These are phyloP conservation scores for Dryococelus australis DNA, from an alignment of 2,888 invertebrate species.

Conservation along the genomic window DNA sequence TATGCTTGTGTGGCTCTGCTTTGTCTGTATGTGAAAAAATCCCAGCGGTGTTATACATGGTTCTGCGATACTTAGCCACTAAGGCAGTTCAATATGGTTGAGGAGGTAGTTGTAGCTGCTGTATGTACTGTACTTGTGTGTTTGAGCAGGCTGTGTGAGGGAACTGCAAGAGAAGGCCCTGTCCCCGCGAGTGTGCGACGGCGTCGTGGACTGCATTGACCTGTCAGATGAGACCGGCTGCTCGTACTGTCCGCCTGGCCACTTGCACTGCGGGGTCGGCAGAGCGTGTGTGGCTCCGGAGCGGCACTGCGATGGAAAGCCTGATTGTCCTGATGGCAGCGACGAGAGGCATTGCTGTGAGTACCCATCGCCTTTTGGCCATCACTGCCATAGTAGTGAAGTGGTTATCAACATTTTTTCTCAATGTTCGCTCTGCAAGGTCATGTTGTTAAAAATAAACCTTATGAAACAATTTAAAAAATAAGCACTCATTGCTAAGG, in stretches of 20 bases:
- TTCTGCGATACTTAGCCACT: too few species aligned
- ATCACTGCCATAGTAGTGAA: too few species aligned
- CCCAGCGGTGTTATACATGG: too few species aligned
- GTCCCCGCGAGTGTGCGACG: constrained; percentile 83
- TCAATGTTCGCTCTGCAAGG: too few species aligned
- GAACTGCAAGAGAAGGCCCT: constrained; percentile 77
- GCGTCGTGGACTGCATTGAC: constrained; percentile 85
- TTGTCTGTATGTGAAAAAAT: too few species aligned
- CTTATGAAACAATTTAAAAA: too few species aligned
- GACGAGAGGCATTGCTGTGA: constrained; percentile 88
- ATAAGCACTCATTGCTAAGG: too few species aligned
- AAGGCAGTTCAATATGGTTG: too few species aligned
- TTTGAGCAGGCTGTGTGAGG: constrained; percentile 70
- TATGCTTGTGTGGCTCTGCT: too few species aligned
- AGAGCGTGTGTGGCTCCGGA: constrained; percentile 75
- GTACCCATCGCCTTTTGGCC: constrained; percentile 55
- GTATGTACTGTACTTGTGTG: not conserved
- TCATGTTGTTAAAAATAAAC: too few species aligned
- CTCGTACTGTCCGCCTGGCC: constrained; percentile 76
- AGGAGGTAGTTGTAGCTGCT: too few species aligned
- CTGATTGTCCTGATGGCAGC: constrained; percentile 85
- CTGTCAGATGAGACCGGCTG: constrained; percentile 78
- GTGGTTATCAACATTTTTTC: too few species aligned
- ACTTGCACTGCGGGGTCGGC: constrained; percentile 78
- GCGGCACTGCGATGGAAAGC: constrained; percentile 80